Percentiles rank a stretch among this genome's conserved stretches.
These are phyloP conservation scores for Nasua narica DNA, from an alignment of 2,797 vertebrate species.

Conservation along the genomic window DNA sequence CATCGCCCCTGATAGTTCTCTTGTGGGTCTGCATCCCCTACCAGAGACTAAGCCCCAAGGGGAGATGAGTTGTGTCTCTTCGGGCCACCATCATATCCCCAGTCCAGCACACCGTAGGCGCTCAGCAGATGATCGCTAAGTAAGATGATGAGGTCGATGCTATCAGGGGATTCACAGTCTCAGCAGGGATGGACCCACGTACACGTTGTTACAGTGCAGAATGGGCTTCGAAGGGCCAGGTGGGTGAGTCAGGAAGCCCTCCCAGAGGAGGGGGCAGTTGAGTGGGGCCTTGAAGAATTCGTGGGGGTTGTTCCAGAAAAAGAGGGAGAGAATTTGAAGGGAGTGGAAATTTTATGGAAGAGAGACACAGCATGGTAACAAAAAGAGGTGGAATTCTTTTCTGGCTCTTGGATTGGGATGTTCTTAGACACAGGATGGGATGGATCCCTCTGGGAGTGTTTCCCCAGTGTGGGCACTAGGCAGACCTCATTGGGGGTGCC, in stretches of 20 bases:
- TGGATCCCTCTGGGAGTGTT: not conserved
- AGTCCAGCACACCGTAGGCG: not conserved
- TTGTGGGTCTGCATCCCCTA: not conserved
- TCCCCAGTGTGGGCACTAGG: not conserved
- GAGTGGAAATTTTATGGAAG: not conserved
- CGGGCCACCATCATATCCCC: not conserved
- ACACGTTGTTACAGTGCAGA: not conserved
- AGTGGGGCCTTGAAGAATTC: conserved; percentile 26
- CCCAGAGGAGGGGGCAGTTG: conserved; percentile 20
- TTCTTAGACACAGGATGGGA: not conserved
- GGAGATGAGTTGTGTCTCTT: not conserved
- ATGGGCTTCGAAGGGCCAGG: not conserved
- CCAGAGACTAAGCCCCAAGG: not conserved
- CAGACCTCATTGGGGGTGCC: not conserved
- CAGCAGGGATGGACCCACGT: not conserved
- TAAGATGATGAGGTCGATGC: not conserved
- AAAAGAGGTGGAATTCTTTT: not conserved
- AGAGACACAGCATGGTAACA: not conserved
- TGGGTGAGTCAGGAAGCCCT: not conserved
- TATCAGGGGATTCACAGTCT: not conserved
- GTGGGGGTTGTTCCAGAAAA: not conserved
- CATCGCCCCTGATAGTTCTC: not conserved
- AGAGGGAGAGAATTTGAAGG: not conserved
- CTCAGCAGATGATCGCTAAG: not conserved
- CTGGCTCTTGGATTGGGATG: not conserved